Evolutionary conservation across 2,113 vertebrate genomes (phyloP), one percentile per base, ranked within the genome.

Genomic region (Hemichromis elongatus): DNA sequence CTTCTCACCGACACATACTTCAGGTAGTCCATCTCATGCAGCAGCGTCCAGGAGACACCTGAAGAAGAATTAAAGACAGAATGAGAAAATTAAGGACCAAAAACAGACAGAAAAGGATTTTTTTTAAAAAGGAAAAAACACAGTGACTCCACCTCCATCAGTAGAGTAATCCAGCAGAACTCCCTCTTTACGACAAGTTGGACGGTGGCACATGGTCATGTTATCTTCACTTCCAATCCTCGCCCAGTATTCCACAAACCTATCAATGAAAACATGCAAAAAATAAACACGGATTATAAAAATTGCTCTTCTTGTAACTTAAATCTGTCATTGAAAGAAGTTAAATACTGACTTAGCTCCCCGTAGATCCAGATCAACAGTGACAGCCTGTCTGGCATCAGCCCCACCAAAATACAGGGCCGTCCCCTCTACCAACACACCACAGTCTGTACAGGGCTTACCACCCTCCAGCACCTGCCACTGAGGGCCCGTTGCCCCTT

Each of bases 161-260:
- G 95, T 96, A 33, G 99, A 99, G 92, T 97, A 99, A 88, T 99
- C 98, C 82, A 99, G 92, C 83, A 99, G 94, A 66, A 99, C 99
- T 13, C 98, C 97, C 86, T 99, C 99, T 93, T 97, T 98, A 77
- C 98, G 97, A 94, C 99, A 99, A n/a, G 97, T 96, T 2, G 98
- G 98, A 87, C 98, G 96, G 89, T 98, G 98, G 77, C 99, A 99
- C 54, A 97, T 96, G 66, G 98, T 99, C 97, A 98, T 97, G 91
- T 99, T 99, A 86, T 97, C 98, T 86, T 99, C 97, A 92, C 98
- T 99, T 73, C 98, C 98, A 61, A 99, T 99, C 91, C 97, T 97
- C 5, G 97, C 98, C 99, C 99, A 99, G 93, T 99, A 99, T 68
- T 99, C 98, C 73, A 99, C 97, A 96, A 99, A 99, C 92, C 99